phyloP scores from a whole-genome alignment of 1,140 invertebrate species.

The Pomacea maculata region DNA sequence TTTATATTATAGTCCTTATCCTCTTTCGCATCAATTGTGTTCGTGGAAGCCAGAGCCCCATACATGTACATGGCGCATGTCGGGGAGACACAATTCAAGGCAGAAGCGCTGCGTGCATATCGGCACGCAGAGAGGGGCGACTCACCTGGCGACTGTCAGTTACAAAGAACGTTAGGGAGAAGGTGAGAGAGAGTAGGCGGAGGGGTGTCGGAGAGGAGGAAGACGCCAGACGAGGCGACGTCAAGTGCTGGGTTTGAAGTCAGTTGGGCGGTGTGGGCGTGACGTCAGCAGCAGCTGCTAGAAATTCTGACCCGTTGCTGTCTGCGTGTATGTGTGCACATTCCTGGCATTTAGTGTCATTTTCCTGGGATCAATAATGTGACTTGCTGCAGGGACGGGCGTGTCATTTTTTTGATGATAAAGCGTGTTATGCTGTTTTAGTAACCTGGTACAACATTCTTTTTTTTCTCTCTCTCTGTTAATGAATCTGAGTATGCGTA shows the following conservation, averaged over 20 bases:
- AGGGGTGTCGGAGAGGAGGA: not conserved
- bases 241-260: not conserved
- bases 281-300: conserved; percentile 13
- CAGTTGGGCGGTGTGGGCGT: not conserved
- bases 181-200: not conserved
- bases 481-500: not conserved
- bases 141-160: not conserved
- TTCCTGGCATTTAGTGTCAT: not conserved
- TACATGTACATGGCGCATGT: not conserved
- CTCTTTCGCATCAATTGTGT: no score
- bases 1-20: not conserved
- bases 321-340: not conserved
- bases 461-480: not conserved
- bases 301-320: not conserved
- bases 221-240: not conserved
- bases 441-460: not conserved
- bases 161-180: not conserved
- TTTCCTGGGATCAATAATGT: not conserved
- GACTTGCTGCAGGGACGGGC: not conserved
- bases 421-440: not conserved
- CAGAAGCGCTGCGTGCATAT: not conserved
- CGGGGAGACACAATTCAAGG: not conserved
- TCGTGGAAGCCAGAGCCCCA: no score
- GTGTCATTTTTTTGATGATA: no score
- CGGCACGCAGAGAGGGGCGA: not conserved